Base-by-base conservation (phyloP, 2,888 invertebrate genomes). In the Euphydryas editha region DNA sequence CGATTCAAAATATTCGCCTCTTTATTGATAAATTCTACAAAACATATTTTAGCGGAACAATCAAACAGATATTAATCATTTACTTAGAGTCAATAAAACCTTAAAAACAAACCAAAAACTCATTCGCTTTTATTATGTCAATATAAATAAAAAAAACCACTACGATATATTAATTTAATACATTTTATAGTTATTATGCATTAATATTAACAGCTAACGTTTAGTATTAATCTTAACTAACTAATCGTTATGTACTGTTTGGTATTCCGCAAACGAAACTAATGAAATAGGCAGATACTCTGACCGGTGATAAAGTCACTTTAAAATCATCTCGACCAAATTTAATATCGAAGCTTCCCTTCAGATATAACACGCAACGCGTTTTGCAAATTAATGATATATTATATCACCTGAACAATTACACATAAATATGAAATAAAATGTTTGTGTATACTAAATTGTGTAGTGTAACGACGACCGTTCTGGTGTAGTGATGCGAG, bases 1-100 rank as follows among this genome's bases (percentile, higher is more conserved):
- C 49, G 82, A 82, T 87, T 83, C 78, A 80, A 83, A 84, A 84
- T 84, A 85, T 87, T 84, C 81, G 80, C 77, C 72, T 79, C 81
- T 78, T 72, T 72, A 30, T 10, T 36, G 7, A 11, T 54, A 54
- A 54, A 8, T 30, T 3, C 6, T 8, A 30, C 39, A 39, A 39
- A 39, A 5, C 11, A 39, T 10, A 15, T 39, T 39, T 39, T 39
- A 39, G 3, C 11, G 11, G 39, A 15, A 39, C 11, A 1, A 39
- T 39, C 3, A 15, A 11, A 30, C 30, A 30, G 5, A 30, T 30
- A 30, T 30, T 30, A 30, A 30, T 30, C 30, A 1, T 5, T 30
- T 30, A 30, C 6, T 30, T 30, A 4, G n/a, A 1, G 30, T 2
- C 30, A 30, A 30, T 30, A 30, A 2, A 30, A 1, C 8, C 30